phyloP scores from a whole-genome alignment of 2,888 invertebrate genomes.

The Diadegma fenestrale region DNA sequence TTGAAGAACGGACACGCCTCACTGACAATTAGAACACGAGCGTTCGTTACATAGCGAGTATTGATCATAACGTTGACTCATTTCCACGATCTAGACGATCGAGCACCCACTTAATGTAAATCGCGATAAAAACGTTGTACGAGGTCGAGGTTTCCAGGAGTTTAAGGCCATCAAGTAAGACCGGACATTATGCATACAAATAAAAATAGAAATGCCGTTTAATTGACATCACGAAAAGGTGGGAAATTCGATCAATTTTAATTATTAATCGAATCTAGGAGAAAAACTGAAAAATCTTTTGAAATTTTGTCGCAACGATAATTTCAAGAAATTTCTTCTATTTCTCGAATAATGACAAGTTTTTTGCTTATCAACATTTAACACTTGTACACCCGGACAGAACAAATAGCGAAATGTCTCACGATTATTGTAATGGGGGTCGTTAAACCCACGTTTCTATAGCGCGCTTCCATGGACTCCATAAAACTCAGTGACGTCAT shows the following conservation, averaged over 20 bases:
- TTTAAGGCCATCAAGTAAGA: constrained; percentile 56
- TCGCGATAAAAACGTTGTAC: constrained; percentile 60
- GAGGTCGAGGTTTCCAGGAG: constrained; percentile 60
- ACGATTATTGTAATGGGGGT: constrained; percentile 53
- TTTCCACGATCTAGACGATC: constrained; percentile 56
- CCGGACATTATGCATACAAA: constrained; percentile 28
- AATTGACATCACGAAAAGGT: not conserved
- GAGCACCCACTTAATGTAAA: constrained; percentile 34
- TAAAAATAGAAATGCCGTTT: constrained; percentile 22
- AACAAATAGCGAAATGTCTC: constrained; percentile 50
- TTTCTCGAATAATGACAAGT: not conserved
- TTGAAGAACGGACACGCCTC: constrained; percentile 66
- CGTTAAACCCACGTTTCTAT: constrained; percentile 35
- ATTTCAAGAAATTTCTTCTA: not conserved
- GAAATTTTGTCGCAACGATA: not conserved
- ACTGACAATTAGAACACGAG: constrained; percentile 70
- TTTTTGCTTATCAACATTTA: not conserved
- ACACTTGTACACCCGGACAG: not conserved
- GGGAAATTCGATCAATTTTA: not conserved
- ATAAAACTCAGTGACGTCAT: constrained; percentile 10
- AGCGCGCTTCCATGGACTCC: constrained; percentile 12
- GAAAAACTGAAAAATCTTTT: not conserved
- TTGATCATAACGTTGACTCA: constrained; percentile 56
- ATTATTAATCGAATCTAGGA: no score
- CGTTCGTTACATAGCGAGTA: constrained; percentile 62